Conservation (phyloP, 2,888 invertebrate species). For the Agrotis clavis region DNA sequence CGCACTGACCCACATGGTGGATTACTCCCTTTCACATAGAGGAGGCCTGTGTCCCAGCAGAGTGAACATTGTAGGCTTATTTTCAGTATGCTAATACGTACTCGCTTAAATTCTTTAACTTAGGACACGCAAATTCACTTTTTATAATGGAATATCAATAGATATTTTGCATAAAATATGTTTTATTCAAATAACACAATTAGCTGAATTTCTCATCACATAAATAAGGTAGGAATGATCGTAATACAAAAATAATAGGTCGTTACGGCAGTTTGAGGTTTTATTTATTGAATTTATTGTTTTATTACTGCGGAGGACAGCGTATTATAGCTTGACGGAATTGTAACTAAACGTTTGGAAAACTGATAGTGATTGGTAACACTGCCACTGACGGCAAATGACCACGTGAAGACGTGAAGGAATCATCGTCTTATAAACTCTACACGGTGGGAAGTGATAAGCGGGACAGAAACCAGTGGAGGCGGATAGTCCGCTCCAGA, state of each 20-base stretch:
- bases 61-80: too few relatives aligned
- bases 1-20: too few relatives aligned
- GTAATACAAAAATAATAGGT: slow-evolving; percentile 45
- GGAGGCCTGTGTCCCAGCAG: too few relatives aligned
- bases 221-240: slow-evolving; percentile 38
- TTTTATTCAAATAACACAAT: slow-evolving; percentile 49
- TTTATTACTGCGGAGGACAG: slow-evolving; percentile 1
- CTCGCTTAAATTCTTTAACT: neutral
- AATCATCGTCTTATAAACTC: too few relatives aligned
- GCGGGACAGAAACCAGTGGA: too few relatives aligned
- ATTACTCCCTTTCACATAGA: too few relatives aligned
- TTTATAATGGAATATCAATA: slow-evolving; percentile 34
- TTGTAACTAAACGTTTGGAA: neutral
- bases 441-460: too few relatives aligned
- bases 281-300: slow-evolving; percentile 29
- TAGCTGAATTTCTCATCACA: slow-evolving; percentile 35
- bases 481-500: too few relatives aligned
- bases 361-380: too few relatives aligned
- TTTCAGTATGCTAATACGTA: neutral
- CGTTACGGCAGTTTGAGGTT: slow-evolving; percentile 25
- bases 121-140: neutral
- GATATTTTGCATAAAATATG: slow-evolving; percentile 30
- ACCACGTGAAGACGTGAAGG: too few relatives aligned
- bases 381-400: too few relatives aligned
- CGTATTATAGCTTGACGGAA: neutral